phyloP scores from a whole-genome alignment of 2,888 invertebrate species.

The Amphiduros pacificus region DNA sequence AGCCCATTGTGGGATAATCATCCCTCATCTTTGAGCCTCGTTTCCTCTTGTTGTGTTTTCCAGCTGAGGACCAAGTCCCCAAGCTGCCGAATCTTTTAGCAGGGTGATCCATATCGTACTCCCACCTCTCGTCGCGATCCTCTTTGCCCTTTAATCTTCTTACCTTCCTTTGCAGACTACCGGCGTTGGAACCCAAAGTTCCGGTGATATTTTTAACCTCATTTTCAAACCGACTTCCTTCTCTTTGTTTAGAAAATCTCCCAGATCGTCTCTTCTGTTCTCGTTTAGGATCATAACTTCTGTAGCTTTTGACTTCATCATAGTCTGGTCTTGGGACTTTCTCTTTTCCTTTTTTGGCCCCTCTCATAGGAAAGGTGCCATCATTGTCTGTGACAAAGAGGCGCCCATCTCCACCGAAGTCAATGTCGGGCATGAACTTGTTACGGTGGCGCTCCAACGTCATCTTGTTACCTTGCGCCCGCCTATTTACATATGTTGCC shows the following conservation, averaged over 20 bases:
- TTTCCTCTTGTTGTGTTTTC: not conserved
- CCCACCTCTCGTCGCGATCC: conserved; percentile 2
- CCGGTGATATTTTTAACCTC: not conserved
- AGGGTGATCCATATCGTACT: not conserved
- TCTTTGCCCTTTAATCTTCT: conserved; percentile 1
- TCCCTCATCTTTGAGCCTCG: not conserved
- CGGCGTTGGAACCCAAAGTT: conserved; percentile 1
- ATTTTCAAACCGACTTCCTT: not conserved
- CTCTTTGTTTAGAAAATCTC: not conserved
- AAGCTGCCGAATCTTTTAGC: not conserved
- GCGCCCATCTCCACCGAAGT: conserved; percentile 17
- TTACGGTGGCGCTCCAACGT: conserved; percentile 23
- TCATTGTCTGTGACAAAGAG: conserved; percentile 20
- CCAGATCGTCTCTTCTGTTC: not conserved
- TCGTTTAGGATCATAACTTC: conserved; percentile 18
- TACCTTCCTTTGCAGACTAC: conserved; percentile 14
- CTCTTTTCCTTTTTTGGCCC: not conserved
- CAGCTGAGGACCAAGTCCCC: not conserved
- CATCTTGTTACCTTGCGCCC: no score
- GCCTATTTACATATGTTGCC: no score
- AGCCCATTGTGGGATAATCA: not conserved
- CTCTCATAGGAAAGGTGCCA: conserved; percentile 25
- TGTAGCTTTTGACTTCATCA: conserved; percentile 10
- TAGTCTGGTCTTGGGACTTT: not conserved
- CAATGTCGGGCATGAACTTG: conserved; percentile 26